Evolutionary conservation across 2,797 vertebrate genomes (phyloP), one percentile per base, ranked within the genome.

Genomic region (Acomys russatus): DNA sequence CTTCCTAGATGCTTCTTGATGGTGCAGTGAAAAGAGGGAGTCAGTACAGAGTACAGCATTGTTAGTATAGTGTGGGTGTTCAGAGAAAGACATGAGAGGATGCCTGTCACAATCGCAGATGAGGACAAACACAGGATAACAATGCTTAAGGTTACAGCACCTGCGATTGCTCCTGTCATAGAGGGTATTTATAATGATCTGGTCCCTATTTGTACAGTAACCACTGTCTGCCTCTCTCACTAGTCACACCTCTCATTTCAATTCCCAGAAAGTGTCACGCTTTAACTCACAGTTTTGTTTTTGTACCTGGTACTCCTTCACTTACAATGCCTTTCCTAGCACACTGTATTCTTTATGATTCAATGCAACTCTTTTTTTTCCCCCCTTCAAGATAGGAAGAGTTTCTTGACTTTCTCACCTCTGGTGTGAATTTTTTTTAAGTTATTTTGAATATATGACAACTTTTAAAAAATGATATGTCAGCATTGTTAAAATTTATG

Each of bases 351-450:
- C 11, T 78, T 79, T 94, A 73, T 78, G 77, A 78, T 68, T 83
- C 70, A 68, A 25, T 80, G 91, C 59, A 89, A 63, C 10, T 44
- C 44, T 74, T 85, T 78, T 78, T 83, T 71, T 35, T 89, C 86
- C 2, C 86, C 2, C 23, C n/a, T 68, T 87, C 6, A 92, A 35
- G 2, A 6, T 76, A 54, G 20, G 5, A 95, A 90, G 25, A 76
- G 71, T 92, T 94, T 93, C 56, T 56, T 82, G 28, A 68, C 28
- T 14, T 78, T 2, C 2, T 4, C 30, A 11, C 2, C 2, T 3
- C 17, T 35, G 77, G 30, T 14, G 1, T 82, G 49, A 6, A 4
- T 23, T 80, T 63, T 51, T 90, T 59, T 54, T 63, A 88, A 92
- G 28, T 49, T 92, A 54, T 90, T 30, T 92, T 70, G 11, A 68